Base-by-base conservation (phyloP, 2,113 vertebrate genomes). In the Pleuronectes platessa region DNA sequence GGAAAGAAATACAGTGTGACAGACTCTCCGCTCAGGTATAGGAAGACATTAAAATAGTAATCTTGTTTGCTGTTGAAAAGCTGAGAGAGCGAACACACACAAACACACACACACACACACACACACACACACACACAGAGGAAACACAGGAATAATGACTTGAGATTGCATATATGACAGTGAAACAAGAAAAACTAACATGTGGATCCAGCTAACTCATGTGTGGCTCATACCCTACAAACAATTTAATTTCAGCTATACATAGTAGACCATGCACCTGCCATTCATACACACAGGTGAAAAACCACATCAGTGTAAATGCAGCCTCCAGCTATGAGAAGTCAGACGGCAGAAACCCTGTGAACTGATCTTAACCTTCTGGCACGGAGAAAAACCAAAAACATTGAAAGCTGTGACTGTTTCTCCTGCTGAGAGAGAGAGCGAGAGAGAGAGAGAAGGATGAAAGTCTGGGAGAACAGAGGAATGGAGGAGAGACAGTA, bases 1-100 rank as follows among this genome's bases (percentile, higher is more conserved):
- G 61, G 71, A 75, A 20, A 20, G 65, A 71, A 73, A 77, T 31
- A 54, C 64, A 37, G 62, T 64, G 71, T 68, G 88, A 84, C 85
- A 83, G 82, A 51, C 47, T 66, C 11, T 5, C 61, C 26, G 21
- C 78, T 5, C 69, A 66, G 74, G 76, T 87, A 91, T 84, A 89
- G 71, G 83, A 78, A 92, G 67, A 82, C 74, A 92, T 91, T 87
- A 90, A 90, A 74, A 59, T 74, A 69, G 73, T 72, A 89, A 83
- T 88, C 71, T 42, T 69, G 71, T 78, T 76, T 59, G 0, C 17
- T 78, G 87, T 85, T 51, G 23, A 9, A 76, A 61, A 67, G 76
- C 82, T 55, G 62, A 61, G 31, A 6, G 14, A 12, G 18, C 51
- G 8, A 14, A 54, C 2, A 24, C 24, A 24, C 24, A 24, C 24